Evolutionary conservation across 2,888 invertebrate species (phyloP).

Genomic region (Caenorhabditis macrosperma): DNA sequence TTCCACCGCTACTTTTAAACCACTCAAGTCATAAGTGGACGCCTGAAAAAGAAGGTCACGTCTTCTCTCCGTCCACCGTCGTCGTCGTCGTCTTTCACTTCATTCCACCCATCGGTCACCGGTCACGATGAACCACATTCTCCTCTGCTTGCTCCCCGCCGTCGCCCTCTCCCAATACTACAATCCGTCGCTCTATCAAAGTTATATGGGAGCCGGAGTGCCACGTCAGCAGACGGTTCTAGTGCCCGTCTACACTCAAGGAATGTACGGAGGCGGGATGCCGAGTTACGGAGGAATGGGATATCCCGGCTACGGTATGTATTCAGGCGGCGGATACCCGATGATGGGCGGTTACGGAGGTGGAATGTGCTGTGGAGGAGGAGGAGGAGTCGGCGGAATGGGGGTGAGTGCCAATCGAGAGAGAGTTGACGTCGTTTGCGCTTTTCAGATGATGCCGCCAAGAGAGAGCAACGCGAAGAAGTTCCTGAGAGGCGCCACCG

Average conservation of each 20-base stretch:
- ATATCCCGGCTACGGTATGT: constrained; percentile 33
- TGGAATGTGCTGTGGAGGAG: constrained; percentile 45
- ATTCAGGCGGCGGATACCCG: constrained; percentile 33
- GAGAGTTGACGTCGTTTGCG: too few relatives aligned
- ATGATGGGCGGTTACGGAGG: constrained; percentile 26
- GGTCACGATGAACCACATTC: constrained; percentile 23
- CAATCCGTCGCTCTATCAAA: constrained; percentile 43
- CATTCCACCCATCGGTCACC: constrained; percentile 10
- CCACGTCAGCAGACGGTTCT: constrained; percentile 46
- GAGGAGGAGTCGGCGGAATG: too few relatives aligned
- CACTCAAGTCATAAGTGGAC: constrained; percentile 57
- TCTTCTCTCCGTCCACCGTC: neutral
- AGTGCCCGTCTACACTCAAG: constrained; percentile 51
- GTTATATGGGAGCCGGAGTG: constrained; percentile 35
- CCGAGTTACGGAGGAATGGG: constrained; percentile 4
- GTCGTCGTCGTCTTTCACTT: too few relatives aligned
- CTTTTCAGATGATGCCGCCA: constrained; percentile 38
- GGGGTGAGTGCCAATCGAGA: constrained; percentile 6
- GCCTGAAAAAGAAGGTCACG: constrained; percentile 55
- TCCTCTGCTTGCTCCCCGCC: constrained; percentile 12
- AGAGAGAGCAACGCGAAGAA: constrained; percentile 51
- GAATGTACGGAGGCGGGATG: constrained; percentile 2
- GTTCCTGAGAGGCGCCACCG: constrained; percentile 55
- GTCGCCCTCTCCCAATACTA: constrained; percentile 42
- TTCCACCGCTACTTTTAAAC: constrained; percentile 32